Evolutionary conservation across 2,797 vertebrate species (phyloP).

Genomic region (Tamandua tetradactyla): DNA sequence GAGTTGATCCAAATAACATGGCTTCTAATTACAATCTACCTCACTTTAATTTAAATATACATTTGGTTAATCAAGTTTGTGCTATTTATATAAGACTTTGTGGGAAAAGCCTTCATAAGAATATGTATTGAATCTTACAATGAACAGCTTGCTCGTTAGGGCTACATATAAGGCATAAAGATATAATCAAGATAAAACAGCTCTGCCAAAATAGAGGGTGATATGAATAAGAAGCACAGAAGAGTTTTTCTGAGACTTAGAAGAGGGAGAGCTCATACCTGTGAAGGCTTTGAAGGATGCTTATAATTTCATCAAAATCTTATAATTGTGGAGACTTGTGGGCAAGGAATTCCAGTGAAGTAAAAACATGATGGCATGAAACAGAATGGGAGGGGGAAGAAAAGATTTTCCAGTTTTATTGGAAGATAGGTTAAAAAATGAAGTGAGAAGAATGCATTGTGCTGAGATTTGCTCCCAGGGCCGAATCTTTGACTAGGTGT

Average conservation of each 20-base stretch:
- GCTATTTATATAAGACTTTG: conserved; percentile 75
- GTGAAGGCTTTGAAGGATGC: conserved; percentile 64
- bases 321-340: conserved; percentile 51
- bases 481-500: background rate
- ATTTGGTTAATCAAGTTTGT: conserved; percentile 77
- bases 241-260: conserved; percentile 26
- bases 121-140: conserved; percentile 79
- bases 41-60: conserved; percentile 73
- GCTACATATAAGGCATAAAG: conserved; percentile 69
- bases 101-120: conserved; percentile 74
- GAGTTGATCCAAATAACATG: conserved; percentile 61
- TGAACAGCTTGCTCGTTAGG: conserved; percentile 82
- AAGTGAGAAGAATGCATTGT: background rate
- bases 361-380: conserved; percentile 52
- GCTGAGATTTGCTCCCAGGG: background rate
- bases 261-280: conserved; percentile 51
- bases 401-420: background rate
- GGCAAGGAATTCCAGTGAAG: background rate
- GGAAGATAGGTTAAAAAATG: conserved; percentile 2
- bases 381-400: conserved; percentile 46
- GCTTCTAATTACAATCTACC: conserved; percentile 70
- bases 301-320: conserved; percentile 67
- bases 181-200: conserved; percentile 75
- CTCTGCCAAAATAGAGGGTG: conserved; percentile 67
- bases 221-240: conserved; percentile 65